phyloP scores from a whole-genome alignment of 1,140 invertebrate genomes.

The Drosophila ficusphila region DNA sequence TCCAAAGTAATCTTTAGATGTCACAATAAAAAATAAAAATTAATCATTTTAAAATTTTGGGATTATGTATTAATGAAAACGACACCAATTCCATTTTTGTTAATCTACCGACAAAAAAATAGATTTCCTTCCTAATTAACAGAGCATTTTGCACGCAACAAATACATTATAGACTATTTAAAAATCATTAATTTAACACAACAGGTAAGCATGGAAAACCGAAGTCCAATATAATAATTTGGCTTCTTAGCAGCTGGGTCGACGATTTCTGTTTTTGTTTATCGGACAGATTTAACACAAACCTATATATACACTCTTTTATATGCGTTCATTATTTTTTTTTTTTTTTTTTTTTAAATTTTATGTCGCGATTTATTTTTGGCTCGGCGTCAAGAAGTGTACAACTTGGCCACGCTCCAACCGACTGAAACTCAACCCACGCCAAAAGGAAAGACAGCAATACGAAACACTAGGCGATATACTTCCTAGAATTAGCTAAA shows the following conservation, averaged over 20 bases:
- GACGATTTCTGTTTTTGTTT: conserved; percentile 49
- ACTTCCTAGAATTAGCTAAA: conserved; percentile 62
- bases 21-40: background rate
- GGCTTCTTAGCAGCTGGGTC: conserved; percentile 10
- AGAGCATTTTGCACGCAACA: too few relatives aligned
- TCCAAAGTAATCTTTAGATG: conserved; percentile 27
- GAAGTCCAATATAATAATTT: too few relatives aligned
- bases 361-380: conserved; percentile 64
- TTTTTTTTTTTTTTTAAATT: conserved; percentile 38
- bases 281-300: too few relatives aligned
- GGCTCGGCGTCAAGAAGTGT: conserved; percentile 66
- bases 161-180: conserved; percentile 51
- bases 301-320: conserved; percentile 16
- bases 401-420: conserved; percentile 77
- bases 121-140: too few relatives aligned
- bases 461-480: conserved; percentile 12
- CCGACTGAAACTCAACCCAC: conserved; percentile 45
- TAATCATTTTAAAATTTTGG: too few relatives aligned
- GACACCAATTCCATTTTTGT: too few relatives aligned
- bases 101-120: too few relatives aligned
- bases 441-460: conserved; percentile 7
- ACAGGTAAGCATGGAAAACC: too few relatives aligned
- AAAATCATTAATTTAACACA: conserved; percentile 62
- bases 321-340: conserved; percentile 10
- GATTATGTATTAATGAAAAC: too few relatives aligned